Conservation (phyloP, 2,888 invertebrate species). For the Parascotia fuliginaria region DNA sequence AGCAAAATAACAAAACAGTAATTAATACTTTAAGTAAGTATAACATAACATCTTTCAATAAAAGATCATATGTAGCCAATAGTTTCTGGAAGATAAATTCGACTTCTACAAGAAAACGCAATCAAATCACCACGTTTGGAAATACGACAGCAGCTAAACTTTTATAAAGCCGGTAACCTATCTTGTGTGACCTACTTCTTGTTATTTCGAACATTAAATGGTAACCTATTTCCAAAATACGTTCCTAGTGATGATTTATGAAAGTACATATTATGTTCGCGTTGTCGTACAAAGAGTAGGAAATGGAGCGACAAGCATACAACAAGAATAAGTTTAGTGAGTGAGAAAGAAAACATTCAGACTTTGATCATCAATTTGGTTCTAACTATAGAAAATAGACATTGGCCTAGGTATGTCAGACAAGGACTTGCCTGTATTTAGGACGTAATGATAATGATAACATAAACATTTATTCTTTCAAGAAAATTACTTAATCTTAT, state of each 20-base stretch:
- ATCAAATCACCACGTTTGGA: no score
- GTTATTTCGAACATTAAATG: conserved; percentile 28
- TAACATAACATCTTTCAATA: background rate
- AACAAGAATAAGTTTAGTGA: no score
- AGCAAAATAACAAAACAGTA: background rate
- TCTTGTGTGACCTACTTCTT: conserved; percentile 39
- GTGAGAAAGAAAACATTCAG: no score
- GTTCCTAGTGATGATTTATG: conserved; percentile 5
- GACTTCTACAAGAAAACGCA: no score
- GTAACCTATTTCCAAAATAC: conserved; percentile 24
- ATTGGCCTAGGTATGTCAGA: no score
- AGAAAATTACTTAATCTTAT: conserved; percentile 1
- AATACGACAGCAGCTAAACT: conserved; percentile 7
- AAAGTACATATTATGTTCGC: background rate
- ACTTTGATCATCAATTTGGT: no score
- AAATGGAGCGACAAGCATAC: background rate
- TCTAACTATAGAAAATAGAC: no score
- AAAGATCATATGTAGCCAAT: background rate
- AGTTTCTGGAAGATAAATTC: no score
- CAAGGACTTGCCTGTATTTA: no score
- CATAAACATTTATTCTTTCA: background rate
- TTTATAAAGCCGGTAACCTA: conserved; percentile 22
- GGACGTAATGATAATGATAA: no score
- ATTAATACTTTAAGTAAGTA: background rate
- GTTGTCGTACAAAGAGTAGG: background rate